Conservation (phyloP, 2,888 invertebrate genomes). For the Shargacucullia verbasci region DNA sequence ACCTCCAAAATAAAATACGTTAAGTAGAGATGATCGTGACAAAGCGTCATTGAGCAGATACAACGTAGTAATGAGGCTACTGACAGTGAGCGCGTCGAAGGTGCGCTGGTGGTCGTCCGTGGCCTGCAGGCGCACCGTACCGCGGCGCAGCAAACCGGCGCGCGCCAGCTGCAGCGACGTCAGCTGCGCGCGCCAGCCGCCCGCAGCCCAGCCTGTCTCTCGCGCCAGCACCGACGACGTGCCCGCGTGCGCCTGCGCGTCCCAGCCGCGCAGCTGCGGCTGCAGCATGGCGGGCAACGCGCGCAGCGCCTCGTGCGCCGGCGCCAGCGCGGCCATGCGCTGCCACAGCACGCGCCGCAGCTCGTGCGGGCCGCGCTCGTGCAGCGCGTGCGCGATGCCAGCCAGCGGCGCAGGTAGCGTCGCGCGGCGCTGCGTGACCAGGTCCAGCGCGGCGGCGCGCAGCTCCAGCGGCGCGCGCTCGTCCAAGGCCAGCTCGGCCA, state of each 20-base stretch:
- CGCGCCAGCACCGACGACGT: constrained; percentile 70
- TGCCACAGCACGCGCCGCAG: constrained; percentile 75
- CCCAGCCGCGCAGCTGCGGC: constrained; percentile 57
- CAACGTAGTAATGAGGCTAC: not conserved
- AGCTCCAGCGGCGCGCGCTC: constrained; percentile 57
- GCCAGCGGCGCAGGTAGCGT: constrained; percentile 55
- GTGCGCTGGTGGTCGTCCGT: constrained; percentile 14
- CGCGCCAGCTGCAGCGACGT: constrained; percentile 73
- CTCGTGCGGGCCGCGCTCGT: constrained; percentile 61
- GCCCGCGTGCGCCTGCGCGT: constrained; percentile 61
- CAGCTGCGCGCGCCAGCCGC: constrained; percentile 63
- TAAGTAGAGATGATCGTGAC: too few relatives aligned
- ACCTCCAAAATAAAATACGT: constrained; percentile 49
- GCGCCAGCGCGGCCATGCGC: constrained; percentile 62
- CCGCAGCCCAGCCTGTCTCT: constrained; percentile 59
- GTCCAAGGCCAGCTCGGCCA: constrained; percentile 51
- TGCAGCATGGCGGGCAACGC: constrained; percentile 55
- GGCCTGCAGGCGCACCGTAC: constrained; percentile 63
- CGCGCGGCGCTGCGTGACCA: constrained; percentile 55
- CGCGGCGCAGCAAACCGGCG: constrained; percentile 72
- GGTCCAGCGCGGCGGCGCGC: constrained; percentile 72
- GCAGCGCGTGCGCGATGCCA: constrained; percentile 50
- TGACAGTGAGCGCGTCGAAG: constrained; percentile 54
- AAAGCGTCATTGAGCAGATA: too few relatives aligned
- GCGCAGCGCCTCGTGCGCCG: constrained; percentile 45